Conservation (phyloP, 2,888 invertebrate species). For the Entomobrya proxima region DNA sequence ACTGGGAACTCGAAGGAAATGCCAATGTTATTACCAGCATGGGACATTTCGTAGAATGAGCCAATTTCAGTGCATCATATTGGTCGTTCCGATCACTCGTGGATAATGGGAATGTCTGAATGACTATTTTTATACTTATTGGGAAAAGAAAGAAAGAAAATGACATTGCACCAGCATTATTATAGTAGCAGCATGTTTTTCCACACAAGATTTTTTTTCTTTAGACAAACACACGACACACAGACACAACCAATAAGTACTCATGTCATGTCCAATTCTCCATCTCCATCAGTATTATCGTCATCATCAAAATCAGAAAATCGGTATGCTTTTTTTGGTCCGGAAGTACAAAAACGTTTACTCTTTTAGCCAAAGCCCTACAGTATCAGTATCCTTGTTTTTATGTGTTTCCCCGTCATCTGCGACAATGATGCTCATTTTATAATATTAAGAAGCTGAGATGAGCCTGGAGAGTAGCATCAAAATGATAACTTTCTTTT, state of each 20-base stretch:
- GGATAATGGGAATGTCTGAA: neutral
- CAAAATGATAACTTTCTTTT: too few species aligned
- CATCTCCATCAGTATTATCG: neutral
- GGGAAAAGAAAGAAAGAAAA: slow-evolving; percentile 28
- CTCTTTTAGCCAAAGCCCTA: too few species aligned
- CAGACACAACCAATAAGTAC: neutral
- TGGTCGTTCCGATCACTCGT: neutral
- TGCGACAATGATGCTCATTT: too few species aligned
- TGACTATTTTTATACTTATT: slow-evolving; percentile 44
- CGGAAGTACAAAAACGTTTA: slow-evolving; percentile 2
- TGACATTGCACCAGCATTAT: neutral
- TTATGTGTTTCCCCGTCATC: too few species aligned
- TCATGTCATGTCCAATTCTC: slow-evolving; percentile 19
- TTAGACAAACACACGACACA: slow-evolving; percentile 5
- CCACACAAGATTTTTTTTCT: neutral
- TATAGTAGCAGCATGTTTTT: neutral
- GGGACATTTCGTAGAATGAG: too few species aligned
- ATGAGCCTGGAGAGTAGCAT: too few species aligned
- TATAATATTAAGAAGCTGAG: too few species aligned
- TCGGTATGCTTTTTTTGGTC: too few species aligned
- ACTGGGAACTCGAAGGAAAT: too few species aligned
- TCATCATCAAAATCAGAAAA: too few species aligned
- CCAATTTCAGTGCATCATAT: neutral
- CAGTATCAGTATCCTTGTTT: too few species aligned
- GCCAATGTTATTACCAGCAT: too few species aligned